Percentiles rank a stretch among this genome's conserved stretches.
Conservation (phyloP, 2,888 invertebrate species). For the Drosophila ochracea region DNA sequence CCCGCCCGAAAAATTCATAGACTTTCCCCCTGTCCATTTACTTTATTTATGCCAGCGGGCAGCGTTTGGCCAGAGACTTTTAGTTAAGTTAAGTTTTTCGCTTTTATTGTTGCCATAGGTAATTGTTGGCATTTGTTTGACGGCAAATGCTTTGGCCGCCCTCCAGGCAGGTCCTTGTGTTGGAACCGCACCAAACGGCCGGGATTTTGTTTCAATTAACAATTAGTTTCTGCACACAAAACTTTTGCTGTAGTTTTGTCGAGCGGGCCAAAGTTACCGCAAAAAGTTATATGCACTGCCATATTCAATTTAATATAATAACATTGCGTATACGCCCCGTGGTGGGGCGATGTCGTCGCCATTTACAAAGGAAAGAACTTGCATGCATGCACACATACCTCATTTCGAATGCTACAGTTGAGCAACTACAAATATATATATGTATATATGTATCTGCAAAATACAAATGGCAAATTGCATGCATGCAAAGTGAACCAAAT, state of each 20-base stretch:
- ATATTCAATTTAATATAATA: slow-evolving; percentile 64
- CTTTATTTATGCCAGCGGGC: slow-evolving; percentile 42
- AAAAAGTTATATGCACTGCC: slow-evolving; percentile 43
- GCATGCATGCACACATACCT: slow-evolving; percentile 13
- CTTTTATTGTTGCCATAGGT: slow-evolving; percentile 71
- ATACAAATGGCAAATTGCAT: slow-evolving; percentile 15
- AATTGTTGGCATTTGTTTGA: slow-evolving; percentile 77
- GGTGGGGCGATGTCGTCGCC: slow-evolving; percentile 11
- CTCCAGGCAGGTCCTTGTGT: slow-evolving; percentile 7
- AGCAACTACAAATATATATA: background rate
- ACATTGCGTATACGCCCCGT: slow-evolving; percentile 48
- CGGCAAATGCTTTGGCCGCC: slow-evolving; percentile 45
- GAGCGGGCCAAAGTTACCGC: slow-evolving; percentile 38
- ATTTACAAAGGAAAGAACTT: slow-evolving; percentile 7
- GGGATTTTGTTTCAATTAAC: slow-evolving; percentile 75
- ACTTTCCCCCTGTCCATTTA: background rate
- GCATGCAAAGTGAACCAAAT: slow-evolving; percentile 35
- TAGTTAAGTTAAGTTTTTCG: slow-evolving; percentile 54
- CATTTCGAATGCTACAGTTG: slow-evolving; percentile 13
- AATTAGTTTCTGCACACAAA: slow-evolving; percentile 61
- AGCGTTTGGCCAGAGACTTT: slow-evolving; percentile 26
- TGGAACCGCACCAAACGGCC: slow-evolving; percentile 14
- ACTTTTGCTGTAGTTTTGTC: slow-evolving; percentile 36
- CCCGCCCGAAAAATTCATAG: background rate
- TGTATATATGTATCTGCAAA: background rate